Percentiles rank a stretch among this genome's conserved stretches.
These are phyloP conservation scores for Pelosia muscerda DNA, from an alignment of 2,888 invertebrate genomes.

Conservation along the genomic window DNA sequence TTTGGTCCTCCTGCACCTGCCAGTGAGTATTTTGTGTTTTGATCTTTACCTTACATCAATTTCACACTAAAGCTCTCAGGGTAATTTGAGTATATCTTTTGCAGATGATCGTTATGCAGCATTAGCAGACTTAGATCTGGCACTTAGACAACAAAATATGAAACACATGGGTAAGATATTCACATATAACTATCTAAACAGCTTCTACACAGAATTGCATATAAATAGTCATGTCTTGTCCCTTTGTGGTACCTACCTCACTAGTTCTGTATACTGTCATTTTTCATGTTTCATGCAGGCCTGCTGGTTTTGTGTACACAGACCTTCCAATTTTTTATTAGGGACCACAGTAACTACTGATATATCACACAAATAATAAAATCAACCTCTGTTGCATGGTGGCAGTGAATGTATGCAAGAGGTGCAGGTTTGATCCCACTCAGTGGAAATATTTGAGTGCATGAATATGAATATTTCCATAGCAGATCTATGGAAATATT, in stretches of 20 bases:
- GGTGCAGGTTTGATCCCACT: too few relatives aligned
- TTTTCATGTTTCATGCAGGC: too few relatives aligned
- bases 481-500: too few relatives aligned
- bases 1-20: conserved; percentile 64
- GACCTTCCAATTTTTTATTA: neutral
- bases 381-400: too few relatives aligned
- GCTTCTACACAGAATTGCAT: neutral
- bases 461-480: too few relatives aligned
- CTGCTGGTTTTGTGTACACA: neutral
- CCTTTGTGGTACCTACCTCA: too few relatives aligned
- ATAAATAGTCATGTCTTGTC: too few relatives aligned
- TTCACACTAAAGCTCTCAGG: neutral
- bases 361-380: too few relatives aligned
- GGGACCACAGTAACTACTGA: too few relatives aligned
- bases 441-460: too few relatives aligned
- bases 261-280: neutral
- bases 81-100: conserved; percentile 40
- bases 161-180: conserved; percentile 75
- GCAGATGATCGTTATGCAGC: conserved; percentile 97
- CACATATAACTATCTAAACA: neutral
- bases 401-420: too few relatives aligned
- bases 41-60: neutral
- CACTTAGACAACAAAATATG: conserved; percentile 88
- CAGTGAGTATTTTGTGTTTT: conserved; percentile 63
- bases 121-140: conserved; percentile 96